phyloP scores from a whole-genome alignment of 2,797 vertebrate species.

The Pipistrellus nathusii region DNA sequence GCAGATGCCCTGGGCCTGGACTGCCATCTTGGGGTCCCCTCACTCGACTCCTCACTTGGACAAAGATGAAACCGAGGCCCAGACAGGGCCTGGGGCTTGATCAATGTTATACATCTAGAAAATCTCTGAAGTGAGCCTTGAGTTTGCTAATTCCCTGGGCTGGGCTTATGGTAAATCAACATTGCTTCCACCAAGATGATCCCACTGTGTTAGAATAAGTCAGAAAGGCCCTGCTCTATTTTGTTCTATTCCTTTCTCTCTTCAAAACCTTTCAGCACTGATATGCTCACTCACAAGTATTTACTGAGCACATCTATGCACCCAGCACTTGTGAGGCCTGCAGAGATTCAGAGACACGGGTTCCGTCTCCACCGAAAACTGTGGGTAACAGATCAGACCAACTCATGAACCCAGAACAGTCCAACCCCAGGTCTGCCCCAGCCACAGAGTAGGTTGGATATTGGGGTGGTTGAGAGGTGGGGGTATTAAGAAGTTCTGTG shows the following conservation, averaged over 20 bases:
- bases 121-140: background rate
- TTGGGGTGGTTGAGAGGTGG: background rate
- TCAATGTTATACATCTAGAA: background rate
- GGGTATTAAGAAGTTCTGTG: slow-evolving; percentile 32
- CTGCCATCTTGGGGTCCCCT: background rate
- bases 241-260: background rate
- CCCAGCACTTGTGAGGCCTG: background rate
- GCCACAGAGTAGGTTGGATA: background rate
- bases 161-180: background rate
- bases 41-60: background rate
- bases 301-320: background rate
- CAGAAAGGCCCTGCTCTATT: background rate
- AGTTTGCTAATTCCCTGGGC: background rate
- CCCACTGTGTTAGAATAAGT: background rate
- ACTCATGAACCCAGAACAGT: background rate
- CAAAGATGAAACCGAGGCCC: background rate
- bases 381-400: background rate
- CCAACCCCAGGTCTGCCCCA: background rate
- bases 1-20: background rate
- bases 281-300: background rate
- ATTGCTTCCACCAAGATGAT: background rate
- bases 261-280: background rate
- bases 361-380: background rate
- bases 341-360: background rate
- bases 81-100: background rate